Evolutionary conservation across 2,113 vertebrate species (phyloP), one percentile per base, ranked within the genome.

Genomic region (Hoplias malabaricus): DNA sequence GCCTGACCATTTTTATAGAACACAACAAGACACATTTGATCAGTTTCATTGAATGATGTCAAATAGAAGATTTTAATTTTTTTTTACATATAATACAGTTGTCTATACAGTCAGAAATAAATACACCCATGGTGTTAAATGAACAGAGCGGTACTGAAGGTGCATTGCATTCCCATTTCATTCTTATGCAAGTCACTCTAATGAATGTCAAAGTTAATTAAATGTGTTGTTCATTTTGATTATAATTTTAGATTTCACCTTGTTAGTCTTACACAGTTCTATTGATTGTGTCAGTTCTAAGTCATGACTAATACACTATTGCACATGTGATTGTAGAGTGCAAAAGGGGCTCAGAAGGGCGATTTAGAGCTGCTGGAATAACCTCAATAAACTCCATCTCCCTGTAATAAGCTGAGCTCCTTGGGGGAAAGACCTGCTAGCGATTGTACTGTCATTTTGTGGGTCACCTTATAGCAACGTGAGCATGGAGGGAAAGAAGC

Each of bases 341-440:
- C 77, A 79, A 81, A 42, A 77, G 33, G 54, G 78, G 42, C 69
- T 61, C 38, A 10, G 77, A 83, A 82, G 82, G 70, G 79, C 77
- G 75, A 79, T 79, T 80, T 80, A 65, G 72, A 74, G 62, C 80
- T 79, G 69, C 81, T 75, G 79, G 83, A 84, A 83, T 80, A 83
- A 83, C 76, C 82, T 83, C 57, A 69, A 77, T 72, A 80, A 80
- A 71, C 65, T 81, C 77, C 73, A 67, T 77, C 73, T 78, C 63
- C 43, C 16, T 74, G 59, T 84, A 77, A 81, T 83, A 73, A 80
- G 77, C 75, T 75, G 73, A 78, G 70, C 82, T 84, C 80, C 84
- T 56, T 69, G 54, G 80, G 73, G 81, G 54, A 82, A 77, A 66
- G 75, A 82, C 80, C 82, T 80, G 62, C 40, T 42, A 66, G 68